Evolutionary conservation across 2,113 vertebrate species (phyloP).

Genomic region (Pyxicephalus adspersus): DNA sequence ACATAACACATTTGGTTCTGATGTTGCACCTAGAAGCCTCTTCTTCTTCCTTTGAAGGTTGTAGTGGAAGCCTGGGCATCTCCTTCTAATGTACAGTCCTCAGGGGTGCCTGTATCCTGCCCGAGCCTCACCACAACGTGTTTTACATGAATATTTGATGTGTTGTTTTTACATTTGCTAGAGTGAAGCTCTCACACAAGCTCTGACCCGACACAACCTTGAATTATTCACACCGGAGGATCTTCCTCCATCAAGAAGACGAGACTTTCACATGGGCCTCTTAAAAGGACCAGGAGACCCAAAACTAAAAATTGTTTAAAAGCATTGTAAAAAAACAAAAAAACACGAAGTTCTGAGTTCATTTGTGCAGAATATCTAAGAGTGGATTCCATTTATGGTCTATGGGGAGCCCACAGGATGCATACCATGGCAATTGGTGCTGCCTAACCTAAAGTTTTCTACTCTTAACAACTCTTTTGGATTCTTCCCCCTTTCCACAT

Average conservation of each 20-base stretch:
- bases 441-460: too few relatives aligned
- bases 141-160: constrained; percentile 49
- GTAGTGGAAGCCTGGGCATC: not conserved
- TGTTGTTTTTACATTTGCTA: constrained; percentile 53
- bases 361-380: too few relatives aligned
- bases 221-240: constrained; percentile 43
- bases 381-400: too few relatives aligned
- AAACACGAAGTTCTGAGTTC: too few relatives aligned
- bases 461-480: too few relatives aligned
- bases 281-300: too few relatives aligned
- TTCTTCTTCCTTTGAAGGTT: not conserved
- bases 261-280: not conserved
- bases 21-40: not conserved
- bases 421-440: too few relatives aligned
- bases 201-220: not conserved
- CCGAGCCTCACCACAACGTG: constrained; percentile 45
- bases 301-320: too few relatives aligned
- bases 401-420: too few relatives aligned
- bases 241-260: constrained; percentile 11
- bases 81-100: constrained; percentile 35
- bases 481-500: too few relatives aligned
- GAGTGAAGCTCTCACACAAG: constrained; percentile 28
- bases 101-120: constrained; percentile 25
- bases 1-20: not conserved
- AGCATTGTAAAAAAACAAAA: too few relatives aligned